Evolutionary conservation across 2,797 vertebrate species (phyloP).

Genomic region (Dendrocincla fuliginosa): DNA sequence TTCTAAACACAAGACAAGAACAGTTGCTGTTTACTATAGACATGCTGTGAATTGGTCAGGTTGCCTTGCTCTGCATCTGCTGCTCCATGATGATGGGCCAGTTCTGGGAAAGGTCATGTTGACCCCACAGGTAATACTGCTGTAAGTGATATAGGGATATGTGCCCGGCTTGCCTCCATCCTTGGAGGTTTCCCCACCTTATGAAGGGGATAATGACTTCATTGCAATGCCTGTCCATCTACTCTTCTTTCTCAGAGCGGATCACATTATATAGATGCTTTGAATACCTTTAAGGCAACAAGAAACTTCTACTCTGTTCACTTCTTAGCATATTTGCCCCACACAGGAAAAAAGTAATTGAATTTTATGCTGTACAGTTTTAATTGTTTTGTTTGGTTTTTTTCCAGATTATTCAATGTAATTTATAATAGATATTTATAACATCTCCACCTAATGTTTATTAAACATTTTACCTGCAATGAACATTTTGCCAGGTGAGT

Average conservation of each 20-base stretch:
- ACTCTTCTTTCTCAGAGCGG: neutral
- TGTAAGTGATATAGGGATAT: neutral
- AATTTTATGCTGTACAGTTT: neutral
- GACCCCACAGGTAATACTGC: neutral
- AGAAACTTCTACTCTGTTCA: neutral
- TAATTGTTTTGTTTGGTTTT: neutral
- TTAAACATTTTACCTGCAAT: neutral
- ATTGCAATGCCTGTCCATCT: neutral
- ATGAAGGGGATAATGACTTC: neutral
- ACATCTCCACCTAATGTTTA: neutral
- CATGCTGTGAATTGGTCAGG: neutral
- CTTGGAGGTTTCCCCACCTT: neutral
- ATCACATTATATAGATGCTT: neutral
- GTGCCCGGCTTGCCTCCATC: neutral
- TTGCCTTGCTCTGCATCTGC: neutral
- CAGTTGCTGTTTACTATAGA: neutral
- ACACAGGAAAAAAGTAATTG: neutral
- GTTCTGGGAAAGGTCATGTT: neutral
- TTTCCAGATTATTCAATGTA: neutral
- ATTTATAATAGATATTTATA: neutral
- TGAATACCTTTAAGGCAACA: neutral
- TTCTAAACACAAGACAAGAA: neutral
- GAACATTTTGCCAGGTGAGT: neutral
- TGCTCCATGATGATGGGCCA: too few species aligned
- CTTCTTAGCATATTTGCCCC: neutral